Evolutionary conservation across 2,113 vertebrate genomes (phyloP).

Genomic region (Neogobius melanostomus): DNA sequence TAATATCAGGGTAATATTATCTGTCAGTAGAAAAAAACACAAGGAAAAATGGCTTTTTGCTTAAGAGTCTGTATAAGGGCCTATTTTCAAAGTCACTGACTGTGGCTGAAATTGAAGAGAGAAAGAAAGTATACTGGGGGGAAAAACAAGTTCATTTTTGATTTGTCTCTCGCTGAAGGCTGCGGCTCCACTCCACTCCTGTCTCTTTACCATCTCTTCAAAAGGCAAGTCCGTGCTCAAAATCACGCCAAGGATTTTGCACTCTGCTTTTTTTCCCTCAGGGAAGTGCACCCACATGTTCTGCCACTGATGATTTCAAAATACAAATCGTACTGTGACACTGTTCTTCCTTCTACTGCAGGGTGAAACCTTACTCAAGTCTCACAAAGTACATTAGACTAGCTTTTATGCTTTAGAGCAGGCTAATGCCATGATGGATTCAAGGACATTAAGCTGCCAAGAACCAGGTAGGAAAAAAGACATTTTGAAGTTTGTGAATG

Average conservation of each 20-base stretch:
- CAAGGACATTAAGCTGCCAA: not conserved
- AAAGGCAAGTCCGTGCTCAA: not conserved
- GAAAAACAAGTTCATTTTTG: slow-evolving; percentile 1
- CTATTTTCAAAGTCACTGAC: not conserved
- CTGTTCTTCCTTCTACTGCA: not conserved
- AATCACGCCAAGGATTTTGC: slow-evolving; percentile 1
- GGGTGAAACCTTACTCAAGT: not conserved
- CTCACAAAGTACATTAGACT: not conserved
- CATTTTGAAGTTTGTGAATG: not conserved
- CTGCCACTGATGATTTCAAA: not conserved
- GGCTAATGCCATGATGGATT: not conserved
- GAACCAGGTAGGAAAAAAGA: not conserved
- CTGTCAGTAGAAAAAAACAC: too few relatives aligned
- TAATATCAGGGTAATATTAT: too few relatives aligned
- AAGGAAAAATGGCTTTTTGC: too few relatives aligned
- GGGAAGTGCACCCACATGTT: not conserved
- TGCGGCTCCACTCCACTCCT: not conserved
- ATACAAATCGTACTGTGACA: not conserved
- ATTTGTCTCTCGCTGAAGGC: slow-evolving; percentile 1
- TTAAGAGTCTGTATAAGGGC: too few relatives aligned
- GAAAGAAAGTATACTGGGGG: not conserved
- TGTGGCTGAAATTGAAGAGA: not conserved
- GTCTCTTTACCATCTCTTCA: not conserved
- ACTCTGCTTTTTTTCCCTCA: not conserved
- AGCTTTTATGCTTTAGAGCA: not conserved